Conservation (phyloP, 2,113 vertebrate genomes). For the Pluvialis apricaria region DNA sequence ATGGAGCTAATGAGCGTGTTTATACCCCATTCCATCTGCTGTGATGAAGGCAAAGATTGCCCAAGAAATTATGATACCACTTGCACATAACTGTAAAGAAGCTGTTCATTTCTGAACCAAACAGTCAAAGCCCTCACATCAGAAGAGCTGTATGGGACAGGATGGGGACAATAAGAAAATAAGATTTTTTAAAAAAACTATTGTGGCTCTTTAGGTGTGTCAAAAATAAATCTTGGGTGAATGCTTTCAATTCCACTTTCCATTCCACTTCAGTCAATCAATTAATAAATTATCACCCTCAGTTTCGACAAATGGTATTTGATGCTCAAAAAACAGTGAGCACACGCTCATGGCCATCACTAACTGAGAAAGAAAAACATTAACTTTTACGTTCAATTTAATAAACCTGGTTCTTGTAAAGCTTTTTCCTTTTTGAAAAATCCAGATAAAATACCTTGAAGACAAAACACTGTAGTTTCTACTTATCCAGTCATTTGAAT, state of each 20-base stretch:
- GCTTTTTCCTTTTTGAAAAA: neutral
- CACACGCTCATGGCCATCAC: neutral
- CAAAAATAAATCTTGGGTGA: neutral
- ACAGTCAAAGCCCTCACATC: neutral
- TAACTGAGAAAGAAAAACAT: neutral
- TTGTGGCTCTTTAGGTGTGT: neutral
- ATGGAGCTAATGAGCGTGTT: neutral
- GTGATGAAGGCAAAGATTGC: neutral
- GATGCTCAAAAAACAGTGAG: neutral
- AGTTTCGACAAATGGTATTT: neutral
- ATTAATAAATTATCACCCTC: neutral
- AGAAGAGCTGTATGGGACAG: fast-evolving
- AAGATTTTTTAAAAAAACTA: neutral
- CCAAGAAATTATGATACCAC: neutral
- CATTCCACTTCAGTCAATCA: neutral
- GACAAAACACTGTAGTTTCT: neutral
- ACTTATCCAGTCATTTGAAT: neutral
- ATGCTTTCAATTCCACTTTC: neutral
- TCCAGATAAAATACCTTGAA: neutral
- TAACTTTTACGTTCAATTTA: neutral
- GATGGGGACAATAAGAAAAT: neutral
- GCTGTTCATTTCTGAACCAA: neutral
- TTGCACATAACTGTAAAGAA: neutral
- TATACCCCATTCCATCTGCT: neutral
- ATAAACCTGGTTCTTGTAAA: neutral